Evolutionary conservation across 2,888 invertebrate species (phyloP), one percentile per base, ranked within the genome.

Genomic region (Drosophila gaucha): DNA sequence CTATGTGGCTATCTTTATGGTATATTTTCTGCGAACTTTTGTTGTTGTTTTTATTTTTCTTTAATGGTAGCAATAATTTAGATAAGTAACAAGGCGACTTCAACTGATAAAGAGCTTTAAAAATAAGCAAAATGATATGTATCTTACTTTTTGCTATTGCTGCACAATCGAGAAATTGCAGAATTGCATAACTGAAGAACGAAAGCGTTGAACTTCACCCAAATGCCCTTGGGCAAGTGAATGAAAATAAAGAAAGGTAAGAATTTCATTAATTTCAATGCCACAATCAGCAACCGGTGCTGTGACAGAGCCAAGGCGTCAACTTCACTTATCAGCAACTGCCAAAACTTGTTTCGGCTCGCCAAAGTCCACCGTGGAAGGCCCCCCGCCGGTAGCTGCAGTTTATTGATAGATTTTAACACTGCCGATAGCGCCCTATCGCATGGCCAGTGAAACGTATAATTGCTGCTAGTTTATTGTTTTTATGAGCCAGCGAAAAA

Each of bases 1-100:
- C 43, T 24, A 77, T 77, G 77, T 63, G 50, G 20, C 60, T 77
- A 80, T 83, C 77, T 76, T 76, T 80, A 80, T 80, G 47, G 31
- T 47, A 47, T 47, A 31, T 46, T 51, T 52, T 51, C 24, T 36
- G 41, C 39, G 35, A 44, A 58, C 54, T 65, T 12, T 18, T 50
- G n/a, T 26, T 22, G 8, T 22, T 47, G 10, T 41, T 14, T 14
- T 26, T 16, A 5, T n/a, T 18, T 28, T 33, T 26, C 55, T 65
- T 64, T 63, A 57, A n/a, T 66, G 39, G 50, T 22, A 62, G 55
- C 57, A 59, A 67, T 60, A 66, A 84, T 75, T 85, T 62, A 82
- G 80, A 74, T 74, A 74, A 56, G 26, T 54, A 14, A 31, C 56
- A 59, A 28, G 39, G 20, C 49, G 8, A 39, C 22, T 33, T 36